Base-by-base conservation (phyloP, 2,113 vertebrate species). In the Silurus meridionalis region DNA sequence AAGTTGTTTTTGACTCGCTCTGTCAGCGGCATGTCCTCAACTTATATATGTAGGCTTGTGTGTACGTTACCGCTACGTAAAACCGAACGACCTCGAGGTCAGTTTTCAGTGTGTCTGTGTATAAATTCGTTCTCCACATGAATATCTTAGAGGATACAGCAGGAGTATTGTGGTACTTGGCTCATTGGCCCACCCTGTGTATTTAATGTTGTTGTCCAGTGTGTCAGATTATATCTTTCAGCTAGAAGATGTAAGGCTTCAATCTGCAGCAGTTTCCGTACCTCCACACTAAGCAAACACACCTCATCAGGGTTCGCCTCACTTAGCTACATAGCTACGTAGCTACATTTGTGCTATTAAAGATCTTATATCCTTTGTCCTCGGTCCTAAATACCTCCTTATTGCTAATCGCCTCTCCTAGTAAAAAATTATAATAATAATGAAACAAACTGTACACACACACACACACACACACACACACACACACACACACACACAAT, bases 1-100 rank as follows among this genome's bases (percentile, higher is more conserved):
- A 90, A 88, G 90, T 60, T 37, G 72, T 85, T 88, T 78, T 80
- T 89, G 58, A 69, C 60, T 80, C 25, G 46, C 58, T 80, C 75
- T 87, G 71, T 79, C 83, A 83, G 79, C 53, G 9, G 37, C 52
- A 79, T 78, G 78, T 82, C 23, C 57, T 57, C 61, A 53, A 69
- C 55, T 82, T 57, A 52, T 67, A 82, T 71, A 85, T 81, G 83
- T 79, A 85, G 83, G 71, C 23, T 11, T 74, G 67, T 69, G 86
- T 82, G 82, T 84, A 83, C 64, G 58, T 48, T 82, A 72, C 57
- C 19, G 69, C 67, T 89, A 84, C 86, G 83, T 75, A 84, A 87
- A 85, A 87, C 86, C 50, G 11, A 17, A 66, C 8, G 25, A 83
- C 64, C 82, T 85, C 67, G 50, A 72, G 85, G 86, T 88, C 85